These are phyloP conservation scores for Halocynthia aurantium DNA, from an alignment of 23 tunicate species.

Conservation along the genomic window DNA sequence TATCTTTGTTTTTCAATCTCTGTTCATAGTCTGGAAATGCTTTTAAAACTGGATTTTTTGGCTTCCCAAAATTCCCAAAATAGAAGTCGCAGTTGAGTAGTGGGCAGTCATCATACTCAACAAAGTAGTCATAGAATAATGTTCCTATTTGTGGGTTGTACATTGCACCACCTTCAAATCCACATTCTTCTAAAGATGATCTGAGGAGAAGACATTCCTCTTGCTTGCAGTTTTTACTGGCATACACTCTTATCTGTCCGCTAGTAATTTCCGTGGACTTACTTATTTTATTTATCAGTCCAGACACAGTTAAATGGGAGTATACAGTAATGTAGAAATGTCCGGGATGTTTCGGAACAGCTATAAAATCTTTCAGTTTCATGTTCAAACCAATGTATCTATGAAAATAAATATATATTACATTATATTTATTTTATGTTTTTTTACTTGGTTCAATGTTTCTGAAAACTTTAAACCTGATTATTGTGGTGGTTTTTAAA, in stretches of 20 bases:
- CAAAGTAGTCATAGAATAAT: slow-evolving; percentile 69
- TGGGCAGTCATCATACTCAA: slow-evolving; percentile 79
- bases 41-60: slow-evolving; percentile 67
- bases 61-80: slow-evolving; percentile 50
- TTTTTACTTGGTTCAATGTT: too few species aligned
- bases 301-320: slow-evolving; percentile 38
- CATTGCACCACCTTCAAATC: slow-evolving; percentile 54
- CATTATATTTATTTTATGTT: too few species aligned
- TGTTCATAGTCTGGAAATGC: slow-evolving; percentile 41
- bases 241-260: slow-evolving; percentile 54
- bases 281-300: slow-evolving; percentile 29
- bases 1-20: not conserved
- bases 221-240: slow-evolving; percentile 33
- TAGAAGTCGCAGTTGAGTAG: slow-evolving; percentile 79
- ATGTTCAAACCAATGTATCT: slow-evolving; percentile 51
- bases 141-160: slow-evolving; percentile 36
- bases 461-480: too few species aligned
- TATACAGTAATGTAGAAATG: slow-evolving; percentile 42
- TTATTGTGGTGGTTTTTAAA: not conserved
- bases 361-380: slow-evolving; percentile 60
- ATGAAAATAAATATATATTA: too few species aligned
- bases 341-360: slow-evolving; percentile 51
- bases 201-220: slow-evolving; percentile 30
- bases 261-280: slow-evolving; percentile 36
- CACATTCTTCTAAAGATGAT: slow-evolving; percentile 52